Evolutionary conservation across 2,797 vertebrate species (phyloP).

Genomic region (Phataginus tetradactyla): DNA sequence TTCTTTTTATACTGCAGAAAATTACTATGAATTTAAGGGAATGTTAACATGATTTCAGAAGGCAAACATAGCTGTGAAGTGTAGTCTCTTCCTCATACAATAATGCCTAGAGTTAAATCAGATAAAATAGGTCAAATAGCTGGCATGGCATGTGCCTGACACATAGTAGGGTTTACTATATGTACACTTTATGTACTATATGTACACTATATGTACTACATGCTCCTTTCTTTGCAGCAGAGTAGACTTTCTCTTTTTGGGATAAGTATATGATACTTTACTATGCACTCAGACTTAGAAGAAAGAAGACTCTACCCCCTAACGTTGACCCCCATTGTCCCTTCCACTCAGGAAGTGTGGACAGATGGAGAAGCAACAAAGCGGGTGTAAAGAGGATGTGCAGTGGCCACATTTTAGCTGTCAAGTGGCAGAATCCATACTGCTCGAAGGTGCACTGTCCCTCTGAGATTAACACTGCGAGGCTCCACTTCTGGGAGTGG

Average conservation of each 20-base stretch:
- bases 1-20: slow-evolving; percentile 40
- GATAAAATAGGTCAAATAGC: neutral
- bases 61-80: neutral
- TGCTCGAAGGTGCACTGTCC: neutral
- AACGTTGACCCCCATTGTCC: too few relatives aligned
- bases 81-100: neutral
- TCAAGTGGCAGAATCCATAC: neutral
- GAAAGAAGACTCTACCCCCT: neutral
- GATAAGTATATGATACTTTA: neutral
- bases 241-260: neutral
- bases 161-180: neutral
- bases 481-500: neutral
- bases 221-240: neutral
- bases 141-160: neutral
- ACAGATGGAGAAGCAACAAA: neutral
- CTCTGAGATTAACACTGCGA: neutral
- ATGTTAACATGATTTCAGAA: neutral
- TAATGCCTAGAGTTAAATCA: neutral
- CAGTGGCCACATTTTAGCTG: neutral
- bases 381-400: neutral
- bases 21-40: neutral
- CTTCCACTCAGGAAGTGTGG: neutral
- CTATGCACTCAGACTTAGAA: neutral
- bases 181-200: too few relatives aligned
- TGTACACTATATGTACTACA: too few relatives aligned